phyloP scores from a whole-genome alignment of 2,113 vertebrate genomes.

The Martes martes region DNA sequence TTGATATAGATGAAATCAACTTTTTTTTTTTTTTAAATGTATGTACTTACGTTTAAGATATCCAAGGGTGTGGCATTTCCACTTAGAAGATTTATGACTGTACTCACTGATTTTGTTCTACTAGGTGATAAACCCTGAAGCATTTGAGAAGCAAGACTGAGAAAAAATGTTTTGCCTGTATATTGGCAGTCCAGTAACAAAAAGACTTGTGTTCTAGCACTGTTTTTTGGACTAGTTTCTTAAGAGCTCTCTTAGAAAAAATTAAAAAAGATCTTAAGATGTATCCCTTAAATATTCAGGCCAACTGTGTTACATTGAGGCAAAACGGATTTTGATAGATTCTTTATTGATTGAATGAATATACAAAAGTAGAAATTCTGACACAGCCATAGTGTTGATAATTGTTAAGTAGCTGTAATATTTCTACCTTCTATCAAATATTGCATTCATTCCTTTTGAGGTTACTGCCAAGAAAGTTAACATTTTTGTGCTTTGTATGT shows the following conservation, averaged over 20 bases:
- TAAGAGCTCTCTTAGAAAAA: background rate
- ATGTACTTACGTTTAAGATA: background rate
- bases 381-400: background rate
- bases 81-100: background rate
- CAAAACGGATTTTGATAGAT: background rate
- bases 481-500: slow-evolving; percentile 61
- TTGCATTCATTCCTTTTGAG: background rate
- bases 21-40: background rate
- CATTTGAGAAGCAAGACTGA: background rate
- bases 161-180: background rate
- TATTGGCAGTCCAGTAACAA: background rate
- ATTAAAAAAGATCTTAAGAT: background rate
- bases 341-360: background rate
- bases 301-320: background rate
- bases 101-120: background rate
- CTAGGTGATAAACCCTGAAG: background rate
- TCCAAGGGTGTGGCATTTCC: background rate
- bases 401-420: background rate
- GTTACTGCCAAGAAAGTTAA: background rate
- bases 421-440: background rate
- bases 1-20: background rate
- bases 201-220: background rate
- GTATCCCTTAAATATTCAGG: background rate
- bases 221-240: slow-evolving; percentile 13
- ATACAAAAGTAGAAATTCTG: background rate